These are phyloP conservation scores for Agelas oroides DNA, from an alignment of 37 sponge, comb jelly and placozoan genomes.

Conservation along the genomic window DNA sequence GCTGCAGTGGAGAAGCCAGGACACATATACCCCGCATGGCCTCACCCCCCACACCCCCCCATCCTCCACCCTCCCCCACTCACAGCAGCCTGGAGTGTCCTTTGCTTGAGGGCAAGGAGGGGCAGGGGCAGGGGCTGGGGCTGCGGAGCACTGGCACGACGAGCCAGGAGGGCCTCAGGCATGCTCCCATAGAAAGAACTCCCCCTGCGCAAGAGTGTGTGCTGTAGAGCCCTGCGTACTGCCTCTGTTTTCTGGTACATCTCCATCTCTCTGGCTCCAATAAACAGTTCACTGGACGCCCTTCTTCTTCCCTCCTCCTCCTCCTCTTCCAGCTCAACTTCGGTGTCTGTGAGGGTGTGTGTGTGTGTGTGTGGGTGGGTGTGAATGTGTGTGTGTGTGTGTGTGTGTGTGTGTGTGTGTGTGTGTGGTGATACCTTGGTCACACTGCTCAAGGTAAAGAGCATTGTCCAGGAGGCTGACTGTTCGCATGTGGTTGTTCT, in stretches of 20 bases:
- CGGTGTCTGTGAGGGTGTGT: too few species aligned
- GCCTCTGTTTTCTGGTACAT: conserved; percentile 33
- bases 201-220: conserved; percentile 10
- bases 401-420: too few species aligned
- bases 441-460: conserved; percentile 11
- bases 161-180: neutral
- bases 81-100: neutral
- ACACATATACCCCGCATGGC: too few species aligned
- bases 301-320: conserved; percentile 11
- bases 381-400: too few species aligned
- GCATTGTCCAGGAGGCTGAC: conserved; percentile 82
- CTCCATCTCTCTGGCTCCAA: conserved; percentile 52
- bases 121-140: too few species aligned
- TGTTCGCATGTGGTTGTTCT: conserved; percentile 66
- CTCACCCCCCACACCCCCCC: too few species aligned
- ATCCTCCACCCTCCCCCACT: neutral
- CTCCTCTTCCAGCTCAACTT: neutral
- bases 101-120: neutral
- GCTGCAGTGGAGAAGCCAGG: too few species aligned
- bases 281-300: conserved; percentile 2
- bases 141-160: too few species aligned
- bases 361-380: too few species aligned
- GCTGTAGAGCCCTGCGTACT: conserved; percentile 27
- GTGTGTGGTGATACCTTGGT: too few species aligned
- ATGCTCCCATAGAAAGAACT: conserved; percentile 47